phyloP scores from a whole-genome alignment of 2,797 vertebrate species.

The Myotis planiceps region DNA sequence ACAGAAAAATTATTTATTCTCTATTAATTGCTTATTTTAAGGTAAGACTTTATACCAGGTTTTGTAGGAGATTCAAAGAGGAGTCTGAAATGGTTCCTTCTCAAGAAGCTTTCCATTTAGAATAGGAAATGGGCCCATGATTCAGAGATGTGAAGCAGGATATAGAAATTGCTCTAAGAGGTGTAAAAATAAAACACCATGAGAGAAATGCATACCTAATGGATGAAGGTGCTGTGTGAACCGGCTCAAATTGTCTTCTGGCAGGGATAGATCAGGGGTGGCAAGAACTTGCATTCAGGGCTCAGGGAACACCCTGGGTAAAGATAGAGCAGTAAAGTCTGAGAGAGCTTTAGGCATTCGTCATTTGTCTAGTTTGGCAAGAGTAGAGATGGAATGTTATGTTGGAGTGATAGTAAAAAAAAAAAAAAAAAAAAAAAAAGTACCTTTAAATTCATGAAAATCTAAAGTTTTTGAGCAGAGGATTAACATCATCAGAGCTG shows the following conservation, averaged over 20 bases:
- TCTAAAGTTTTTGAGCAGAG: not conserved
- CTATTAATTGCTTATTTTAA: not conserved
- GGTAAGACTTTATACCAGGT: not conserved
- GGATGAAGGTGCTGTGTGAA: not conserved
- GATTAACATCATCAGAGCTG: not conserved
- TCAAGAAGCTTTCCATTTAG: constrained; percentile 5
- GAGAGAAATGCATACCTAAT: not conserved
- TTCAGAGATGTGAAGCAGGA: not conserved
- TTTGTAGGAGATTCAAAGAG: not conserved
- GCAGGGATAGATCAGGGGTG: not conserved
- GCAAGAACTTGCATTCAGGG: not conserved
- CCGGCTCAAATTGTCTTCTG: not conserved
- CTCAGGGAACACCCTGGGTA: not conserved
- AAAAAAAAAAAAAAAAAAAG: not conserved
- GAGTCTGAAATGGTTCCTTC: not conserved
- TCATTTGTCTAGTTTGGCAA: not conserved
- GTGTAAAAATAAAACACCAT: not conserved
- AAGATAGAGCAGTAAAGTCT: not conserved
- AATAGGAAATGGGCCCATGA: not conserved
- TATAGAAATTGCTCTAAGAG: not conserved
- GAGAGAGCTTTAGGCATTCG: not conserved
- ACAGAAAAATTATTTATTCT: not conserved
- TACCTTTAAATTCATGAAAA: not conserved
- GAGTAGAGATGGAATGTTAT: not conserved
- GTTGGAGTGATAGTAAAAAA: not conserved